Conservation (phyloP, 2,113 vertebrate species). For the Sorex araneus region DNA sequence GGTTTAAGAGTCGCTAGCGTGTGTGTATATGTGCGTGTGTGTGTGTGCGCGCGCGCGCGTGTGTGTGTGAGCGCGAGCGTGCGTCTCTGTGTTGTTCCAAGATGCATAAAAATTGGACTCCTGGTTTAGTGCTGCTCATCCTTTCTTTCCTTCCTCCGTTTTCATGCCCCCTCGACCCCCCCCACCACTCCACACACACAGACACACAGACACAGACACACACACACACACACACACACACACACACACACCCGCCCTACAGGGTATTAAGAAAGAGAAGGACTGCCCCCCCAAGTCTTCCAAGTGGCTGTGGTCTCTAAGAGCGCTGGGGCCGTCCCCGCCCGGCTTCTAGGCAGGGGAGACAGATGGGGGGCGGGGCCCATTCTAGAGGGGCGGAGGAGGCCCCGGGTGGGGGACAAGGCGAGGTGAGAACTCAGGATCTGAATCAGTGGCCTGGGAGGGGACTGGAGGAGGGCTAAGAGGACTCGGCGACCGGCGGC, state of each 20-base stretch:
- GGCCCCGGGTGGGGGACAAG: slow-evolving; percentile 40
- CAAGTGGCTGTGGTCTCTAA: slow-evolving; percentile 69
- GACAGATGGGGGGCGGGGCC: slow-evolving; percentile 84
- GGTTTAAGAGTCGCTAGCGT: slow-evolving; percentile 25
- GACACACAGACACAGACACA: neutral
- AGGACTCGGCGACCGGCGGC: neutral
- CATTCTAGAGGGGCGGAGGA: slow-evolving; percentile 60
- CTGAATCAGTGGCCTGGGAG: slow-evolving; percentile 61
- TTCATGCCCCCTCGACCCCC: neutral
- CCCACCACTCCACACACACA: neutral
- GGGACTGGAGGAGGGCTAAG: neutral
- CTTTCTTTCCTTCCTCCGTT: slow-evolving; percentile 38
- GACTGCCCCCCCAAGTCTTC: slow-evolving; percentile 58
- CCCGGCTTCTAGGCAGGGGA: neutral
- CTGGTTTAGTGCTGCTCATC: slow-evolving; percentile 19
- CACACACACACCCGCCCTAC: no score
- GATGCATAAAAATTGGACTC: slow-evolving; percentile 56
- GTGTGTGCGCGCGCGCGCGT: neutral
- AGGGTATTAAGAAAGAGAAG: no score
- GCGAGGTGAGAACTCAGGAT: slow-evolving; percentile 71
- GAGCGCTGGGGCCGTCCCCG: slow-evolving; percentile 50
- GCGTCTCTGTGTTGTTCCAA: slow-evolving; percentile 19
- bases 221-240: no score
- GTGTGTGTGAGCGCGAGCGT: neutral
- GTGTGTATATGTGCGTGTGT: neutral